Evolutionary conservation across 2,797 vertebrate genomes (phyloP), one percentile per base, ranked within the genome.

Genomic region (Darevskia mixta): DNA sequence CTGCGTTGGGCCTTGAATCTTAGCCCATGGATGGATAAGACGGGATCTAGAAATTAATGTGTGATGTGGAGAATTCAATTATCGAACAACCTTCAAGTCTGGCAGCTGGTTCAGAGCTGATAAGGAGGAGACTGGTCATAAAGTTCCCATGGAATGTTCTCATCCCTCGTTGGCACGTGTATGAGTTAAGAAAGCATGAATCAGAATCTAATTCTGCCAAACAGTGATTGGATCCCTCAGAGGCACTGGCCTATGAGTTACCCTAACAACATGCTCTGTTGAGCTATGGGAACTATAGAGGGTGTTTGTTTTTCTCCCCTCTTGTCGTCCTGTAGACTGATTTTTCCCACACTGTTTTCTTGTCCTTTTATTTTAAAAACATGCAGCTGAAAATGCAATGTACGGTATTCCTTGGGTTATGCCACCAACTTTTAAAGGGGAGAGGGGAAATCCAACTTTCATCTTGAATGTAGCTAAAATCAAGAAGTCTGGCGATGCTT

Each of bases 141-240:
- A 90, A 0, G 61, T 96, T 98, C 98, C 98, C 98, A 98, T 97
- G 98, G 97, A 97, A 97, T 97, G 96, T 96, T 98, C 98, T 98
- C 92, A 97, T 98, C 97, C 96, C 96, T 96, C 95, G 96, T 97
- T 98, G 98, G 98, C 98, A 98, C 96, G 97, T 96, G 97, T 97
- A 98, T 93, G 77, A 96, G 94, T 95, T 97, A 91, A 95, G 95
- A 89, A 97, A 98, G 97, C 96, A 98, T 98, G 98, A 99, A 98
- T 99, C 98, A 99, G 97, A 98, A 95, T 97, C 98, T 98, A 98
- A 98, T 98, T 98, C 97, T 97, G 95, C 97, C 97, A 97, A 96
- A 97, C 97, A 97, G 97, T 95, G 97, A 98, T 97, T 98, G 98
- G 98, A 98, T 98, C 98, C 83, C 97, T 97, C 97, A 94, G 96